Conservation (phyloP, 2,888 invertebrate genomes). For the Scotopteryx bipunctaria region DNA sequence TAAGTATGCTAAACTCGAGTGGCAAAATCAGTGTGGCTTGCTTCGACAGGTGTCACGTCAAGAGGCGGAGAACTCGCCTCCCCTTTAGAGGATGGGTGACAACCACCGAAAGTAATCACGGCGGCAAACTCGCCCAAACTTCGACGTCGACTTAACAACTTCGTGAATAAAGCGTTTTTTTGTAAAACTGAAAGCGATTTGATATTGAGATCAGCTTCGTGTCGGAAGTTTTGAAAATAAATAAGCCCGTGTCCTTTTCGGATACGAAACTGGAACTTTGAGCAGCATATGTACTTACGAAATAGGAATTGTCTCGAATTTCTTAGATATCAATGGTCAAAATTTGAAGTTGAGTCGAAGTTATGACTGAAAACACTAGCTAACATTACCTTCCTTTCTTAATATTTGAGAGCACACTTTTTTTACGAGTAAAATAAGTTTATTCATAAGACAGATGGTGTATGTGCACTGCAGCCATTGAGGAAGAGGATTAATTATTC, state of each 20-base stretch:
- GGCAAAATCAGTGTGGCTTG: constrained; percentile 60
- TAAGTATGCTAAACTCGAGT: constrained; percentile 30
- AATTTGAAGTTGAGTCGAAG: no score
- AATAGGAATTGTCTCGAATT: neutral
- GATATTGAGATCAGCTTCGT: constrained; percentile 35
- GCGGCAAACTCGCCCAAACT: constrained; percentile 60
- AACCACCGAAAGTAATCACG: constrained; percentile 67
- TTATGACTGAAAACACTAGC: no score
- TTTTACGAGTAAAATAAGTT: neutral
- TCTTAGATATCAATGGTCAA: no score
- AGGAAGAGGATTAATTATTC: constrained; percentile 37
- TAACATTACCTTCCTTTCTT: neutral
- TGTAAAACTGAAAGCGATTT: constrained; percentile 37
- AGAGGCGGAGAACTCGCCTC: constrained; percentile 39
- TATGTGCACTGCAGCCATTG: constrained; percentile 26
- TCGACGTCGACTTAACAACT: constrained; percentile 45
- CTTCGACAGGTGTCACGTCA: constrained; percentile 70
- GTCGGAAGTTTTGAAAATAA: constrained; percentile 30
- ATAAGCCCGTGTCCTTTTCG: constrained; percentile 34
- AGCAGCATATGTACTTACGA: neutral
- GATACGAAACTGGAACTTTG: constrained; percentile 30
- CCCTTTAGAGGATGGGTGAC: constrained; percentile 44
- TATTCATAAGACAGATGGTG: constrained; percentile 18
- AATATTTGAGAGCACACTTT: no score
- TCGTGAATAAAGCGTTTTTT: constrained; percentile 41